Evolutionary conservation across 2,797 vertebrate species (phyloP).

Genomic region (Ceryle rudis): DNA sequence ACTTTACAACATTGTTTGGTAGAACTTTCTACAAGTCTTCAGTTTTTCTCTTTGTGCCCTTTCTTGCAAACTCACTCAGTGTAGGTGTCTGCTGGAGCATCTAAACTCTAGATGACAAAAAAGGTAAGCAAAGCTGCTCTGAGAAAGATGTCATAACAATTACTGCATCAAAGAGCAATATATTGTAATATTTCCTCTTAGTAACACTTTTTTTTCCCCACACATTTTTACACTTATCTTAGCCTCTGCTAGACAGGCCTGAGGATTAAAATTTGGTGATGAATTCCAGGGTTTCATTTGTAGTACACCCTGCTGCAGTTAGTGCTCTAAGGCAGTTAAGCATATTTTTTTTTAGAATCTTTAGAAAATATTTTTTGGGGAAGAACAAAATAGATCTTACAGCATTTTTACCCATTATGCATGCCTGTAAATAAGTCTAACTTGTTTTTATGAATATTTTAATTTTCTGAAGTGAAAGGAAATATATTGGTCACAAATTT

Average conservation of each 20-base stretch:
- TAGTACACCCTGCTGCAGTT: not conserved
- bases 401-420: not conserved
- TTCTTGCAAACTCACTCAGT: constrained; percentile 17
- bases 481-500: not conserved
- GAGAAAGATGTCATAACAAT: constrained; percentile 47
- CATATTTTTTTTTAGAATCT: not conserved
- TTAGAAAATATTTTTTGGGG: not conserved
- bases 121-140: constrained; percentile 46
- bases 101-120: constrained; percentile 47
- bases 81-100: constrained; percentile 1
- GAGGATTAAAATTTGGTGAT: constrained; percentile 29
- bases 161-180: constrained; percentile 34
- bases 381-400: not conserved
- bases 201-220: not conserved
- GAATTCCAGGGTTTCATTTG: constrained; percentile 25
- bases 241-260: not conserved
- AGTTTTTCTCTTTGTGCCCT: constrained; percentile 26
- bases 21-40: constrained; percentile 41
- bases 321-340: not conserved
- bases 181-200: constrained; percentile 36
- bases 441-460: not conserved
- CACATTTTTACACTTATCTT: constrained; percentile 27
- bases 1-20: constrained; percentile 4
- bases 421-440: not conserved
- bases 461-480: not conserved